These are phyloP conservation scores for Catharus ustulatus DNA, from an alignment of 2,797 vertebrate species.

Conservation along the genomic window DNA sequence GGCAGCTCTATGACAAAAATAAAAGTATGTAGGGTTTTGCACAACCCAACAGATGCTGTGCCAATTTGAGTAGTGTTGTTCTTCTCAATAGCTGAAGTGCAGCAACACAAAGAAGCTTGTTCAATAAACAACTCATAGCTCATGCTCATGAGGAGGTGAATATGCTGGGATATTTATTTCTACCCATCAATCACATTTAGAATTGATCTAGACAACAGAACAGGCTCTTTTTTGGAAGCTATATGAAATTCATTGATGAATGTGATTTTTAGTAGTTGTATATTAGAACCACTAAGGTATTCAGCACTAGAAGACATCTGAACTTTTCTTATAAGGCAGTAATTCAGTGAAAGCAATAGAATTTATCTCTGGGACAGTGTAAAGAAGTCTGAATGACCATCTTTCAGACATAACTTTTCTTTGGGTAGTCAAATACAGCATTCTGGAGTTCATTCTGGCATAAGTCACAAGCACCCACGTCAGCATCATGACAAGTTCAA, in stretches of 20 bases:
- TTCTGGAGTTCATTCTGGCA: background rate
- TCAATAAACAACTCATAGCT: background rate
- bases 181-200: background rate
- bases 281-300: background rate
- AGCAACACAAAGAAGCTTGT: background rate
- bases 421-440: background rate
- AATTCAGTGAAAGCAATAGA: background rate
- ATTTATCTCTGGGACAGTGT: background rate
- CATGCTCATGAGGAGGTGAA: background rate
- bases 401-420: background rate
- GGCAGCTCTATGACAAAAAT: conserved; percentile 48
- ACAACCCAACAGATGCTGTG: conserved; percentile 30
- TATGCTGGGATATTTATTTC: background rate
- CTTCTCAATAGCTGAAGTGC: conserved; percentile 18
- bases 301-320: background rate
- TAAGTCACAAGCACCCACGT: background rate
- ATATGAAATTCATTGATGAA: background rate
- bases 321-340: background rate
- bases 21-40: conserved; percentile 33
- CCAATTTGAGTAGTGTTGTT: background rate
- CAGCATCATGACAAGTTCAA: background rate
- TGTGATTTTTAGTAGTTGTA: background rate
- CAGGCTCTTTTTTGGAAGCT: background rate
- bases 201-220: background rate
- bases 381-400: background rate